Percentiles rank a stretch among this genome's conserved stretches.
Evolutionary conservation across 2,113 vertebrate species (phyloP).

Genomic region (Pelusios castaneus): DNA sequence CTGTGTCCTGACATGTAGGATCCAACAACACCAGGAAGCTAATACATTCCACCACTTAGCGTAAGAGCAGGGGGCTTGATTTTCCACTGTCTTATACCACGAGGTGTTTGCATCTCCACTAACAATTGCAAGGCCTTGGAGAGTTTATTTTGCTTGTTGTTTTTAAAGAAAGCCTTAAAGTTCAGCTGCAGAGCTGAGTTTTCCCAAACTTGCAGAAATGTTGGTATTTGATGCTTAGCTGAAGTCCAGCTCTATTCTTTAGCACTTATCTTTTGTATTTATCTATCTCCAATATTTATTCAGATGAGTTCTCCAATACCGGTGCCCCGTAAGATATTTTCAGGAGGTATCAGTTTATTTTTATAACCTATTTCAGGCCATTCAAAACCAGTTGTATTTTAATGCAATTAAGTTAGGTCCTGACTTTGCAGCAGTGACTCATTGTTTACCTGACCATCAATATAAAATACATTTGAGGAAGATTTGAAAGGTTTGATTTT

Average conservation of each 20-base stretch:
- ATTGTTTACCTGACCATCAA: conserved; percentile 22
- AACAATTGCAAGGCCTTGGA: not conserved
- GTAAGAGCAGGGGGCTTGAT: rapidly evolving
- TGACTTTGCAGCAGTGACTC: not conserved
- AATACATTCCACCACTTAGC: not conserved
- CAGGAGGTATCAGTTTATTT: not conserved
- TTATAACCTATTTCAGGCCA: conserved; percentile 21
- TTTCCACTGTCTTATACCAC: not conserved
- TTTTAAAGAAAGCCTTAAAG: not conserved
- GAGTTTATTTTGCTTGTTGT: not conserved
- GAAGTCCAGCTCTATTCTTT: not conserved
- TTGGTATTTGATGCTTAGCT: not conserved
- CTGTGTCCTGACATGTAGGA: rapidly evolving
- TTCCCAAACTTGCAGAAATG: not conserved
- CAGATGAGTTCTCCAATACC: not conserved
- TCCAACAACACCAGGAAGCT: not conserved
- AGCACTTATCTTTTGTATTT: not conserved
- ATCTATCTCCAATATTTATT: not conserved
- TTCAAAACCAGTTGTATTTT: not conserved
- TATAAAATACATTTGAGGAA: conserved; percentile 8
- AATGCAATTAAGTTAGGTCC: not conserved
- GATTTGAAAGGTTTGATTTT: not conserved
- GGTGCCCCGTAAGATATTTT: not conserved
- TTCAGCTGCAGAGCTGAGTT: not conserved
- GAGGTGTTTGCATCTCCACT: not conserved